These are phyloP conservation scores for Boloria selene DNA, from an alignment of 2,888 invertebrate genomes.

Conservation along the genomic window DNA sequence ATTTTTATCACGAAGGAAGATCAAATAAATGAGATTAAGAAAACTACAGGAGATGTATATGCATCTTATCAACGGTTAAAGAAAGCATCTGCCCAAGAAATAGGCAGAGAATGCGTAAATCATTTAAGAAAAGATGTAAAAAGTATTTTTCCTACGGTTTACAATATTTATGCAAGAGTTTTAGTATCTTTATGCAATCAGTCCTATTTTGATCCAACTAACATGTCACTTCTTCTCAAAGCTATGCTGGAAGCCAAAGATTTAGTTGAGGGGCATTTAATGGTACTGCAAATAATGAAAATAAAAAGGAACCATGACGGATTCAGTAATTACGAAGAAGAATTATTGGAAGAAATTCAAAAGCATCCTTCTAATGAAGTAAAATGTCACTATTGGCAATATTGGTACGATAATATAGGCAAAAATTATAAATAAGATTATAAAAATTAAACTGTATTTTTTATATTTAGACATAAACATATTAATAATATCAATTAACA, in stretches of 20 bases:
- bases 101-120: constrained; percentile 51
- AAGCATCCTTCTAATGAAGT: constrained; percentile 57
- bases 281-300: constrained; percentile 47
- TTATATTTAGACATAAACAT: too few relatives aligned
- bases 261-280: constrained; percentile 53
- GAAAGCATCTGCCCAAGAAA: constrained; percentile 47
- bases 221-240: constrained; percentile 43
- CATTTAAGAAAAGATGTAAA: constrained; percentile 56
- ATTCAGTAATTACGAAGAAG: constrained; percentile 29
- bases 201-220: constrained; percentile 29
- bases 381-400: constrained; percentile 50
- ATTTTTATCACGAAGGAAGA: constrained; percentile 40
- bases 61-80: constrained; percentile 45
- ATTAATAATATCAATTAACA: too few relatives aligned
- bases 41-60: constrained; percentile 34
- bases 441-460: too few relatives aligned
- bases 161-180: constrained; percentile 51
- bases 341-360: constrained; percentile 42
- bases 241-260: constrained; percentile 49
- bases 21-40: constrained; percentile 33
- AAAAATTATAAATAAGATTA: too few relatives aligned
- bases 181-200: constrained; percentile 40
- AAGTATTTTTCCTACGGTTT: constrained; percentile 56
- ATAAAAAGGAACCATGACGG: constrained; percentile 26
- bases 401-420: not conserved